Conservation (phyloP, 2,113 vertebrate species). For the Coregonus clupeaformis region DNA sequence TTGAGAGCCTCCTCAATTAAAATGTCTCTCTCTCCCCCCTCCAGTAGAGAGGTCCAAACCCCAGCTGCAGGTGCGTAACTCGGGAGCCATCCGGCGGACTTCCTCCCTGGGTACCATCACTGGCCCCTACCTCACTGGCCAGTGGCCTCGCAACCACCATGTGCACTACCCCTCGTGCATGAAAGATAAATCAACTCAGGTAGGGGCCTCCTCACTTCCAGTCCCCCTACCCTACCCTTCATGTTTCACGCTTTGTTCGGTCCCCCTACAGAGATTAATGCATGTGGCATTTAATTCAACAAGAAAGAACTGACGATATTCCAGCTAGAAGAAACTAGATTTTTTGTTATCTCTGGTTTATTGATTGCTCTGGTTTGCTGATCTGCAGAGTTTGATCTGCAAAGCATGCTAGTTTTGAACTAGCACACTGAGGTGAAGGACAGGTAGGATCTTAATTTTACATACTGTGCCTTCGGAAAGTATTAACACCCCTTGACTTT, state of each 20-base stretch:
- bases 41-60: conserved; percentile 83
- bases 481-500: no score
- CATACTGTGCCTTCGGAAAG: no score
- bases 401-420: not conserved
- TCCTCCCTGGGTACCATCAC: conserved; percentile 88
- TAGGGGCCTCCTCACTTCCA: conserved; percentile 50
- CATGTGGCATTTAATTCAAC: not conserved
- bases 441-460: not conserved
- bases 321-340: not conserved
- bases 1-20: not conserved
- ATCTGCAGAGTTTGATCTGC: not conserved
- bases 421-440: not conserved
- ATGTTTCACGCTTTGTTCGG: not conserved
- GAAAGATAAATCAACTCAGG: conserved; percentile 94
- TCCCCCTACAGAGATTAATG: not conserved
- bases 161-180: conserved; percentile 85
- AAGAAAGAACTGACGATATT: not conserved
- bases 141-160: conserved; percentile 88
- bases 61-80: conserved; percentile 79
- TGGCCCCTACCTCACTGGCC: conserved; percentile 91
- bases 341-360: not conserved
- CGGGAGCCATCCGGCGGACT: conserved; percentile 81
- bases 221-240: not conserved
- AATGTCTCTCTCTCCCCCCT: not conserved
- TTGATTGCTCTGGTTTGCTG: not conserved